Evolutionary conservation across 2,888 invertebrate species (phyloP).

Genomic region (Sinhomidia bicolor): DNA sequence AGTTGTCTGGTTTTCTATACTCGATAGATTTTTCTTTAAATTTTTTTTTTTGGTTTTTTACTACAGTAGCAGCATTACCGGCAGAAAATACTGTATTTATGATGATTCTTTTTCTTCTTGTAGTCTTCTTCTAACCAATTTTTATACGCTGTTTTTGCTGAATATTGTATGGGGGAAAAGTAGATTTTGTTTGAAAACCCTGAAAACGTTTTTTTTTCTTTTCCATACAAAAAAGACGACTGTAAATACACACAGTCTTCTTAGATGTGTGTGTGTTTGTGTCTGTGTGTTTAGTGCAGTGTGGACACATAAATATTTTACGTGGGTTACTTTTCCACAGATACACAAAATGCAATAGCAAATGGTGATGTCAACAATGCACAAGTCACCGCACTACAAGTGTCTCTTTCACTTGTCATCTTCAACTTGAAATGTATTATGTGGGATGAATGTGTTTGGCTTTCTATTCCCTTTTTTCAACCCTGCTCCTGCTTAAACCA

Average conservation of each 20-base stretch:
- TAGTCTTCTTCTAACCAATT: slow-evolving; percentile 5
- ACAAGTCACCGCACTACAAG: slow-evolving; percentile 25
- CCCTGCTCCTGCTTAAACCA: background rate
- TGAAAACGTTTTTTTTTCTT: too few species aligned
- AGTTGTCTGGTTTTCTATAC: background rate
- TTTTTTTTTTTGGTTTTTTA: background rate
- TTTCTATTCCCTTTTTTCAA: background rate
- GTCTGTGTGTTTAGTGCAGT: too few species aligned
- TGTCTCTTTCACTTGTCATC: slow-evolving; percentile 67
- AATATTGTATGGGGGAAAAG: background rate
- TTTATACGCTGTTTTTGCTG: background rate
- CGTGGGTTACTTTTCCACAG: background rate
- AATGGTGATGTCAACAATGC: background rate
- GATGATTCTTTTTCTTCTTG: too few species aligned
- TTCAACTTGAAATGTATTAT: slow-evolving; percentile 45
- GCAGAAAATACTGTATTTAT: slow-evolving; percentile 17
- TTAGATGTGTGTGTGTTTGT: too few species aligned
- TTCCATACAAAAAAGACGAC: background rate
- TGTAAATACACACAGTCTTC: background rate
- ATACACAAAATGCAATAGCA: background rate
- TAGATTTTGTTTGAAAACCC: background rate
- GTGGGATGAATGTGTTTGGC: background rate
- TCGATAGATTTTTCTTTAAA: background rate
- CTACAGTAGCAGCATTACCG: background rate
- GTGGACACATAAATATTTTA: slow-evolving; percentile 13